Conservation (phyloP, 2,797 vertebrate species). For the Babyrousa celebensis region DNA sequence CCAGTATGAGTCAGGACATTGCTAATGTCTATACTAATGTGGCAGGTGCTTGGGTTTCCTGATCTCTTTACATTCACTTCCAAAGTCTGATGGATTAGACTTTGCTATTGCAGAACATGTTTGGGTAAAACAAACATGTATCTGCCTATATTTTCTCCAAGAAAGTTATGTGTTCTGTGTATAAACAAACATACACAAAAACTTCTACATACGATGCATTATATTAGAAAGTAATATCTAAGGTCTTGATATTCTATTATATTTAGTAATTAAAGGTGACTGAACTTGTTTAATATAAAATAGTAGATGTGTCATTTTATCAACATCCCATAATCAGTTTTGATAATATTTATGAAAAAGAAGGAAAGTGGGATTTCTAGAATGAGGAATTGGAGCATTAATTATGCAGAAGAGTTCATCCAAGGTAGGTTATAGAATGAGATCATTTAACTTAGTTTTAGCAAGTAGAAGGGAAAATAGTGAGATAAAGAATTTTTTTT, state of each 20-base stretch:
- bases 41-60: neutral
- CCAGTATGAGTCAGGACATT: neutral
- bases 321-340: neutral
- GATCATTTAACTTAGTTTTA: conserved; percentile 69
- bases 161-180: neutral
- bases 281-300: conserved; percentile 6
- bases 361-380: neutral
- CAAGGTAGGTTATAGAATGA: conserved; percentile 61
- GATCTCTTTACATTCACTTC: neutral
- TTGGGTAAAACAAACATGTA: neutral
- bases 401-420: neutral
- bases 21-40: neutral
- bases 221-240: conserved; percentile 50
- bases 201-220: neutral
- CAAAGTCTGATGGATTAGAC: neutral
- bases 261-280: neutral
- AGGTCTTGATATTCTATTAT: conserved; percentile 48
- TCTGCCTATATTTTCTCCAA: neutral
- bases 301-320: conserved; percentile 22
- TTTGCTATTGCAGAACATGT: neutral
- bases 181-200: neutral
- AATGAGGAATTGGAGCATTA: neutral
- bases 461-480: conserved; percentile 36
- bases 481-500: neutral
- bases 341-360: conserved; percentile 22